Evolutionary conservation across 2,888 invertebrate species (phyloP), one percentile per base, ranked within the genome.

Genomic region (Melanophora roralis): DNA sequence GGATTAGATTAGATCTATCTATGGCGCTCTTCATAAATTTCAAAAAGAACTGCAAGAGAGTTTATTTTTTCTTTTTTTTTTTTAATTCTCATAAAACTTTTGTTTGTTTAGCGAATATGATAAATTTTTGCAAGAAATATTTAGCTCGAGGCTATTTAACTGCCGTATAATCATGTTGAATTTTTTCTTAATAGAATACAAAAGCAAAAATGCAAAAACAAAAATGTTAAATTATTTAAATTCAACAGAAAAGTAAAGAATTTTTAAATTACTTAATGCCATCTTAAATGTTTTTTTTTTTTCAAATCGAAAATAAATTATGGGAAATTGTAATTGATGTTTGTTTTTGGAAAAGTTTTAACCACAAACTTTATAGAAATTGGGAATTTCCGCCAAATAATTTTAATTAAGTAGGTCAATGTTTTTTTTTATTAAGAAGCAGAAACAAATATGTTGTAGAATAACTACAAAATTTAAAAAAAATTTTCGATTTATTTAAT

Each of bases 1-100:
- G 80, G 80, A 76, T 80, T 80, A 80, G 80, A 76, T 80, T 43
- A 67, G 62, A 75, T 72, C 67, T 27, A 27, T 51, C n/a, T 47
- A n/a, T 69, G 69, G 57, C 32, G 53, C 64, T 69, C 55, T 57
- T 23, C 49, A 71, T 71, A 49, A 60, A 68, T 60, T 60, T 60
- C 38, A 51, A 60, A 75, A 51, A 60, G 49, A 45, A n/a, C 53
- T 60, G 34, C 8, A 32, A 32, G 16, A 23, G n/a, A 43, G 7
- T 49, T 27, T 49, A 4, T 12, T 6, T 21, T 4, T 23, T 21
- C 11, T 36, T 0, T 43, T 9, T 19, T 1, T 49, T 14, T 51
- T 23, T 53, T 23, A 4, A 32, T 2, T 47, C 27, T 38, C 21
- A 27, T 11, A 27, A 12, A 38, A 19, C 49, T 62, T 72, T 23